phyloP scores from a whole-genome alignment of 2,797 vertebrate species.

The Loris lydekkerianus region DNA sequence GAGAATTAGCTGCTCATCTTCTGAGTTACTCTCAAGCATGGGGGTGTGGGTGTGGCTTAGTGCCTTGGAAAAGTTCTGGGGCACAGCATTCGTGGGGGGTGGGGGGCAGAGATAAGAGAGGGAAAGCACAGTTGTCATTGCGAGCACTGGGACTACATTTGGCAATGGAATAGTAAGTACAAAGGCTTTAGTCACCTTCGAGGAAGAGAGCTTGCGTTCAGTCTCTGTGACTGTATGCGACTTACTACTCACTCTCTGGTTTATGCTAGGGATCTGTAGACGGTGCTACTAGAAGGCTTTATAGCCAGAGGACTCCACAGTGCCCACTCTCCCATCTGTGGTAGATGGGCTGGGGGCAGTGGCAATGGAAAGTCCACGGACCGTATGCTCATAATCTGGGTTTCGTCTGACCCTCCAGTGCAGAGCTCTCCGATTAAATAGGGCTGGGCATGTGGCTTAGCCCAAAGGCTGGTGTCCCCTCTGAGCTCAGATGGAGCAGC shows the following conservation, averaged over 20 bases:
- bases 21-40: not conserved
- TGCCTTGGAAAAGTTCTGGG: not conserved
- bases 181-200: not conserved
- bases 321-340: not conserved
- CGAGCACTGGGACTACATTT: not conserved
- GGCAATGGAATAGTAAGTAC: not conserved
- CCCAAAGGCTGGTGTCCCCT: not conserved
- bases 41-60: not conserved
- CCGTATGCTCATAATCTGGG: not conserved
- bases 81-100: not conserved
- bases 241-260: not conserved
- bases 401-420: not conserved
- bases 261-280: not conserved
- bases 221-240: not conserved
- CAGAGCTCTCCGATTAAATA: not conserved
- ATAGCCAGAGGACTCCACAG: not conserved
- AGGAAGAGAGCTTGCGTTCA: not conserved
- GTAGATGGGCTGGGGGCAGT: not conserved
- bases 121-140: not conserved
- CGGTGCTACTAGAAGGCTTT: not conserved
- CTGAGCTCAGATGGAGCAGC: not conserved
- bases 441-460: not conserved
- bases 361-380: not conserved
- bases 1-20: not conserved
- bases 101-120: not conserved